Conservation (phyloP, 2,113 vertebrate species). For the Myotis yumanensis region DNA sequence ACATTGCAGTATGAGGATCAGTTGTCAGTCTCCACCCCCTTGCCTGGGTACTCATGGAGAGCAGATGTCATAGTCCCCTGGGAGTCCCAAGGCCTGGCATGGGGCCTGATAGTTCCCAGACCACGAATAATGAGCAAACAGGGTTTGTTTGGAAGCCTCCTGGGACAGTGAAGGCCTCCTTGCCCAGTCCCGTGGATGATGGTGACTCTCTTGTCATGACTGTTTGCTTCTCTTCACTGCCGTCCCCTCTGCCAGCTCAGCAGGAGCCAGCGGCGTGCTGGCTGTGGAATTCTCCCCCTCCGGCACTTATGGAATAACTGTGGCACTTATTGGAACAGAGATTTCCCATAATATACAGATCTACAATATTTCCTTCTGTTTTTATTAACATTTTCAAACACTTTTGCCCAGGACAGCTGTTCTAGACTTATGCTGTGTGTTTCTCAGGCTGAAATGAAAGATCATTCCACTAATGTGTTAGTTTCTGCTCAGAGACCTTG, state of each 20-base stretch:
- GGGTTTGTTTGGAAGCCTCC: too few relatives aligned
- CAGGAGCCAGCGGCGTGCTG: neutral
- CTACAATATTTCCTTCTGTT: conserved; percentile 55
- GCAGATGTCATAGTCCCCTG: neutral
- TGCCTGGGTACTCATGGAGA: neutral
- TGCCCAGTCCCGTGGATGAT: rapidly evolving
- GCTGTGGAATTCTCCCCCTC: neutral
- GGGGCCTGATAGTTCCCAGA: neutral
- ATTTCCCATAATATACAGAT: neutral
- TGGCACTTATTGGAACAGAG: neutral
- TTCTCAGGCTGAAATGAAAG: conserved; percentile 65
- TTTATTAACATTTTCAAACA: conserved; percentile 75
- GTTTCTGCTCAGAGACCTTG: conserved; percentile 65
- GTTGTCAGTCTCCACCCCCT: neutral
- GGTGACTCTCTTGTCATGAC: neutral
- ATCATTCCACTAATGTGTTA: conserved; percentile 63
- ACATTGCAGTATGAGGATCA: rapidly evolving
- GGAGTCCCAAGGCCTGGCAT: neutral
- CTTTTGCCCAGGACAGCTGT: conserved; percentile 69
- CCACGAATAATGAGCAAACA: neutral
- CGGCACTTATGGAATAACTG: neutral
- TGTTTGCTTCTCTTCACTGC: rapidly evolving
- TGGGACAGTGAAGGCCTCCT: neutral
- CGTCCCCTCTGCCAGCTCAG: rapidly evolving
- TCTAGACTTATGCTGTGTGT: conserved; percentile 58